Evolutionary conservation across 2,888 invertebrate genomes (phyloP), one percentile per base, ranked within the genome.

Genomic region (Latheticus oryzae): DNA sequence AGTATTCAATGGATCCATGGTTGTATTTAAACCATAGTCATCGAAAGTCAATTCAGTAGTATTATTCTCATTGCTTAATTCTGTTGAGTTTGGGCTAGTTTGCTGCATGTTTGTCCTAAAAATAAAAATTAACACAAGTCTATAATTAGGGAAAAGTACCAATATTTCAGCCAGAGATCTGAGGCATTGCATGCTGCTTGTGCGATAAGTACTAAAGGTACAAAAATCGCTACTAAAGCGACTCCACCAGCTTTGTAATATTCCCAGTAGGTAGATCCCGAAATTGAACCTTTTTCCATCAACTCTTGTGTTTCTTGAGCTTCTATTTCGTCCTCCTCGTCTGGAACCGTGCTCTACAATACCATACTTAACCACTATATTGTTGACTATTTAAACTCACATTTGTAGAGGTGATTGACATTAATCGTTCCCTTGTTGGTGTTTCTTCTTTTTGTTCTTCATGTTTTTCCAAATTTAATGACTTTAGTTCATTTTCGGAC

Each of bases 101-200:
- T 81, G 80, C 66, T 80, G 78, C 40, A 75, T 73, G 33, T 74
- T 81, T 7, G 81, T 80, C 81, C 81, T 81, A 50, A 16, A 68
- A 68, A 43, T 13, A 3, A 5, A 1, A 2, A 1, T 9, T 17
- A 15, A n/a, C n/a, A n/a, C n/a, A n/a, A n/a, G n/a, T n/a, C n/a
- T n/a, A n/a, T n/a, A 40, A 26, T n/a, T 9, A 23, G 24, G 2
- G 7, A 5, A 33, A 61, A 78, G 78, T 77, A 91, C 93, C 93
- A 93, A 68, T 84, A 77, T 1, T 87, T 87, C 0, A 93, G 83
- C 89, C 91, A 92, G 71, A 89, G 87, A 76, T 93, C 93, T 37
- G 85, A 82, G 42, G 86, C 82, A 30, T 90, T 89, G 52, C 87
- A 88, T 43, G 87, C 78, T 12, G 84, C 73, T 78, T 93, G 92